A percentile compares a stretch with the other conserved stretches of the same genome.
These are phyloP conservation scores for Paraescarpia echinospica DNA, from an alignment of 1,140 invertebrate species.

Conservation along the genomic window DNA sequence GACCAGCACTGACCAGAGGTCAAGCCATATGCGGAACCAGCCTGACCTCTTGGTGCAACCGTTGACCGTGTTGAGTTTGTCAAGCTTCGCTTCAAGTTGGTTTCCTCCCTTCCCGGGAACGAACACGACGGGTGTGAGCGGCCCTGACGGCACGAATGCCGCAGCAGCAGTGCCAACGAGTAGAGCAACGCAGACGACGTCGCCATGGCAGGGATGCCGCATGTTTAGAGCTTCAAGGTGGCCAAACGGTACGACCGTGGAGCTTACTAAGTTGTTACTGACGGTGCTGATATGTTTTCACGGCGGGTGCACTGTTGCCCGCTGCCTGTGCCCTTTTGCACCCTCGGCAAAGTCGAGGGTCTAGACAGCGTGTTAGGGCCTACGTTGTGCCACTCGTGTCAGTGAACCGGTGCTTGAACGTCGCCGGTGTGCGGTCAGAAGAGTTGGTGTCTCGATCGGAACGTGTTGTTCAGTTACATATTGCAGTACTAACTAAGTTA, in stretches of 20 bases:
- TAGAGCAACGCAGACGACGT: not conserved
- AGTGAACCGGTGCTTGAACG: too few species aligned
- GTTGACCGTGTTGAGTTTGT: constrained; percentile 67
- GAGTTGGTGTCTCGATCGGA: too few species aligned
- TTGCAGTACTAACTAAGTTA: too few species aligned
- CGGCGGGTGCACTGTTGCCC: not conserved
- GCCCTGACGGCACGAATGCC: not conserved
- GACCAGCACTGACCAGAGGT: not conserved
- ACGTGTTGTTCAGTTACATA: too few species aligned
- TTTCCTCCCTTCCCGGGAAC: constrained; percentile 97
- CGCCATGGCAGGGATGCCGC: not conserved
- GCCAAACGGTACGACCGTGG: not conserved
- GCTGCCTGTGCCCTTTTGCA: not conserved
- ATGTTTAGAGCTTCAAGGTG: not conserved
- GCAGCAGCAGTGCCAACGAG: not conserved
- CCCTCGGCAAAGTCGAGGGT: not conserved
- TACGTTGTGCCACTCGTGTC: not conserved
- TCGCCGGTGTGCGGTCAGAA: too few species aligned
- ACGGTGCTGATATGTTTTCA: not conserved
- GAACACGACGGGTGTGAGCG: not conserved
- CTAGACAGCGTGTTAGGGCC: not conserved
- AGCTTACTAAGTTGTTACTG: not conserved
- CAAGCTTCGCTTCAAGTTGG: constrained; percentile 87
- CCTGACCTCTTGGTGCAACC: constrained; percentile 58
- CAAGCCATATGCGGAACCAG: not conserved